phyloP scores from a whole-genome alignment of 2,888 invertebrate genomes.

The Hydropsyche betteni region DNA sequence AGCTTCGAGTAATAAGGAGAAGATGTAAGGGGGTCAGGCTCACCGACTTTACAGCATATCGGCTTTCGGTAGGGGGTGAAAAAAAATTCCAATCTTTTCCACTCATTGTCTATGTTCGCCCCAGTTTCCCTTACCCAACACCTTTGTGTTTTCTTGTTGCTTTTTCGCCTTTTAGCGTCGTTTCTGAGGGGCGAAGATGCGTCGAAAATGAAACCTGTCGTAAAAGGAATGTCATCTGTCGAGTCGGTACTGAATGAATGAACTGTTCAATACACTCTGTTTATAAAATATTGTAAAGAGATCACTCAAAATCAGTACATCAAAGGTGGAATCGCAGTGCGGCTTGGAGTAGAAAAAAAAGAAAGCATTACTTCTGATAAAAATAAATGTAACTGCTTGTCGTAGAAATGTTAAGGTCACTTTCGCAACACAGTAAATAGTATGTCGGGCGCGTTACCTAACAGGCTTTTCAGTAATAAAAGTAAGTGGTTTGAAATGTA shows the following conservation, averaged over 20 bases:
- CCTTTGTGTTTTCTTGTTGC: too few species aligned
- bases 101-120: conserved; percentile 27
- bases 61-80: conserved; percentile 1
- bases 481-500: conserved; percentile 27
- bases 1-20: conserved; percentile 11
- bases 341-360: too few species aligned
- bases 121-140: background rate
- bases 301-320: background rate
- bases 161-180: background rate
- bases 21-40: background rate
- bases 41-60: conserved; percentile 9
- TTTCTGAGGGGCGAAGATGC: background rate
- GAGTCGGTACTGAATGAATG: too few species aligned
- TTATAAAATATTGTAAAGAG: background rate
- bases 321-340: background rate
- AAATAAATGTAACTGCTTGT: background rate
- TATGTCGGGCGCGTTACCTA: background rate
- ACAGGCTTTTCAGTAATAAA: conserved; percentile 13
- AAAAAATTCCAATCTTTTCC: conserved; percentile 33
- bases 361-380: too few species aligned
- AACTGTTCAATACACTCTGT: too few species aligned
- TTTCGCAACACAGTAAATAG: conserved; percentile 1
- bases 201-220: background rate
- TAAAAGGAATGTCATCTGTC: too few species aligned
- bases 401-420: background rate